Evolutionary conservation across 2,797 vertebrate species (phyloP).

Genomic region (Podargus strigoides): DNA sequence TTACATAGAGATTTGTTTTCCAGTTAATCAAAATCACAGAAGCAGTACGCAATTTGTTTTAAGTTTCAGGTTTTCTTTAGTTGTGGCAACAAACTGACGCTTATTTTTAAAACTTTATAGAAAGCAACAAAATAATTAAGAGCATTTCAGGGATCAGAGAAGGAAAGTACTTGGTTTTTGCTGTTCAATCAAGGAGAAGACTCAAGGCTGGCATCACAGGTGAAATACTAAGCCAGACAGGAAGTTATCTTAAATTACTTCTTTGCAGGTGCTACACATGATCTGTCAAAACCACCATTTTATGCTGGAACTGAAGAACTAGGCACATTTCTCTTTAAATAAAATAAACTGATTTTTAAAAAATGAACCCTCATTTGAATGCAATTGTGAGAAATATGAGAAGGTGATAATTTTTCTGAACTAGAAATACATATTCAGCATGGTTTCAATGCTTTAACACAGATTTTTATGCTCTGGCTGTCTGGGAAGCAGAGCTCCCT

Average conservation of each 20-base stretch:
- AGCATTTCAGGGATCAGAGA: background rate
- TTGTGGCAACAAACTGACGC: background rate
- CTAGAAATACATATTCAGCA: background rate
- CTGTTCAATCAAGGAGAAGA: background rate
- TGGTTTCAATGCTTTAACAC: background rate
- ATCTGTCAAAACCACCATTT: background rate
- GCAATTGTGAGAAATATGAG: background rate
- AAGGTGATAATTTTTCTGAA: background rate
- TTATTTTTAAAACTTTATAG: background rate
- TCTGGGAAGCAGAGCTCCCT: background rate
- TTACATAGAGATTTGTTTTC: background rate
- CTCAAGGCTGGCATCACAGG: background rate
- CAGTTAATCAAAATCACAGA: background rate
- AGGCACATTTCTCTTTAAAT: background rate
- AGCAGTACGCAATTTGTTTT: background rate
- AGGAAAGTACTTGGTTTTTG: background rate
- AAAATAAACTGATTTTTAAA: background rate
- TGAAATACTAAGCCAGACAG: background rate
- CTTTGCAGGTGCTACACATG: background rate
- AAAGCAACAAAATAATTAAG: background rate
- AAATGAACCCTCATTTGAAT: background rate
- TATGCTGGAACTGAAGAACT: background rate
- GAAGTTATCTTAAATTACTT: background rate
- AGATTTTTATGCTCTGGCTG: background rate
- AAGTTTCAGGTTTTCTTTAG: background rate